Evolutionary conservation across 2,888 invertebrate genomes (phyloP).

Genomic region (Drosophila nr. fundita): DNA sequence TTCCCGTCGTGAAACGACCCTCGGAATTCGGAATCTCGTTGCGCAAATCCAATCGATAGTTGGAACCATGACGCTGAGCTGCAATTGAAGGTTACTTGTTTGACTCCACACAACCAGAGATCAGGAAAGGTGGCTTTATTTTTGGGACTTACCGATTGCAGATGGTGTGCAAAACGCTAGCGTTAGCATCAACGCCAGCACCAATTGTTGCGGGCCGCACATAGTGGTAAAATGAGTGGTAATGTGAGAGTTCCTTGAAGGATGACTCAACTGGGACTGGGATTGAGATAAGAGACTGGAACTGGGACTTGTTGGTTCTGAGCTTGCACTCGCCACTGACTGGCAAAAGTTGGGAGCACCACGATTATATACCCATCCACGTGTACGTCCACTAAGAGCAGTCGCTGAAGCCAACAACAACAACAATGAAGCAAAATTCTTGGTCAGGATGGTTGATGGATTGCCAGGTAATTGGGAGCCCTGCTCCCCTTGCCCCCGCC

Average conservation of each 20-base stretch:
- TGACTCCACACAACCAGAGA: not conserved
- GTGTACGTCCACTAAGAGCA: slow-evolving; percentile 3
- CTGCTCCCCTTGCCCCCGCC: too few species aligned
- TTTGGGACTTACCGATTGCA: slow-evolving; percentile 50
- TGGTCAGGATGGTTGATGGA: slow-evolving; percentile 51
- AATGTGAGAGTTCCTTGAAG: slow-evolving; percentile 24
- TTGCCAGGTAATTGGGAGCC: slow-evolving; percentile 28
- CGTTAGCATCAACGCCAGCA: slow-evolving; percentile 58
- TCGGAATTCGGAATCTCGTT: slow-evolving; percentile 51
- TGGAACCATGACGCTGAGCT: slow-evolving; percentile 34
- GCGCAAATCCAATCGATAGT: slow-evolving; percentile 46
- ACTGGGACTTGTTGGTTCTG: slow-evolving; percentile 64
- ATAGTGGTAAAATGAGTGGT: slow-evolving; percentile 28
- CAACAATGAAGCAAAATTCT: slow-evolving; percentile 20
- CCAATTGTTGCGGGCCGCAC: slow-evolving; percentile 53
- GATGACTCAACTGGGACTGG: slow-evolving; percentile 12
- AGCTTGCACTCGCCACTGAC: slow-evolving; percentile 71
- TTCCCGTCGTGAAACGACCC: slow-evolving; percentile 61
- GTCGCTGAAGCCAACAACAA: slow-evolving; percentile 12
- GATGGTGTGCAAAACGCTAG: slow-evolving; percentile 63
- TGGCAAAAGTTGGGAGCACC: slow-evolving; percentile 46
- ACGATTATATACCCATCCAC: slow-evolving; percentile 66
- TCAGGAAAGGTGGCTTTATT: not conserved
- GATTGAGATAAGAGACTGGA: not conserved
- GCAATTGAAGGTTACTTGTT: not conserved